These are phyloP conservation scores for Mya arenaria DNA, from an alignment of 1,140 invertebrate species.

Conservation along the genomic window DNA sequence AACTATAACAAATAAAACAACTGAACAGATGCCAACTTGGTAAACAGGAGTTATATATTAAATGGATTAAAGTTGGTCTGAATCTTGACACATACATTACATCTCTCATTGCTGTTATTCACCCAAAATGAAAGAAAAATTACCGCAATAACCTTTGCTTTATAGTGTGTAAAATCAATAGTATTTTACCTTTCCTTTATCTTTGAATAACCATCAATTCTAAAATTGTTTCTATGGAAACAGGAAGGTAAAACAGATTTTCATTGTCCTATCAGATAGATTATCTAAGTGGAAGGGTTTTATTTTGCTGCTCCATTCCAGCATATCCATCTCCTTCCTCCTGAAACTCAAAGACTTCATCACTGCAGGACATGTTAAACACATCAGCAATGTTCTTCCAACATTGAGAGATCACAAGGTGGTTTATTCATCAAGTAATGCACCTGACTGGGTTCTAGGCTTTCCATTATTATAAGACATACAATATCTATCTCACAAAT, in stretches of 20 bases:
- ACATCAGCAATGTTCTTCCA: too few relatives aligned
- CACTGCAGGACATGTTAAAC: neutral
- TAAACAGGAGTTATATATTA: neutral
- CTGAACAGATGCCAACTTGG: neutral
- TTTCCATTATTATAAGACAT: too few relatives aligned
- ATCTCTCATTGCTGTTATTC: too few relatives aligned
- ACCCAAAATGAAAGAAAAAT: too few relatives aligned
- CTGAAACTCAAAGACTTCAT: too few relatives aligned
- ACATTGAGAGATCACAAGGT: too few relatives aligned
- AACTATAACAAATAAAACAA: neutral
- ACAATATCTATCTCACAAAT: too few relatives aligned
- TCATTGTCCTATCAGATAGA: slow-evolving; percentile 46
- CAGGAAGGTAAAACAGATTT: slow-evolving; percentile 39
- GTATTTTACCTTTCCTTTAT: slow-evolving; percentile 18
- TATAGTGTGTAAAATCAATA: slow-evolving; percentile 42
- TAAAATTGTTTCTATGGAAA: slow-evolving; percentile 49
- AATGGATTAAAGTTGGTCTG: neutral
- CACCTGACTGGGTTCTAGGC: too few relatives aligned
- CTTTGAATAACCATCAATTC: slow-evolving; percentile 44
- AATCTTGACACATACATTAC: neutral
- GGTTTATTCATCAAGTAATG: too few relatives aligned
- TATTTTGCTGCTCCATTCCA: neutral
- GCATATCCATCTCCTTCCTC: neutral
- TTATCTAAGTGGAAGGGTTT: slow-evolving; percentile 34
- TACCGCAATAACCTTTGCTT: too few relatives aligned